Conservation (phyloP, 1,140 invertebrate species). For the Micrasema minimum region DNA sequence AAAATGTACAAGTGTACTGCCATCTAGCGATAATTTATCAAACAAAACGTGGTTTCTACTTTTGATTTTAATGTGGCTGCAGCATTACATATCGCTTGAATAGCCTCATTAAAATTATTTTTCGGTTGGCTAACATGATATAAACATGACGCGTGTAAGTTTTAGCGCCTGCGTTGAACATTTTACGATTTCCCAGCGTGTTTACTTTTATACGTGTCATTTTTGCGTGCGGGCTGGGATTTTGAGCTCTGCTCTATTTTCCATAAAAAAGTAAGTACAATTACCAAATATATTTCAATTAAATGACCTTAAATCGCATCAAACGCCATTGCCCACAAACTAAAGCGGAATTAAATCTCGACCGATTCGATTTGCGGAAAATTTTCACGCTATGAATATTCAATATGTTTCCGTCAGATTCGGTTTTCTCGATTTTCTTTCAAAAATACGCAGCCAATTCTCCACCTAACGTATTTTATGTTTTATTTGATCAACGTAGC, state of each 20-base stretch:
- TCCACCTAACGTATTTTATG: too few species aligned
- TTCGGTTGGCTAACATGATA: slow-evolving; percentile 27
- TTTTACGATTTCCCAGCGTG: slow-evolving; percentile 37
- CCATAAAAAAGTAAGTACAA: slow-evolving; percentile 30
- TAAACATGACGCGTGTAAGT: slow-evolving; percentile 46
- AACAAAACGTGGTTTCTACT: too few species aligned
- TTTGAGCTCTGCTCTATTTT: slow-evolving; percentile 27
- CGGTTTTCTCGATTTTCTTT: background rate
- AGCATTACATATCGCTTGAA: too few species aligned
- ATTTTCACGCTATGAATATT: slow-evolving; percentile 25
- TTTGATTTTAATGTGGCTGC: too few species aligned
- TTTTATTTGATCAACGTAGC: background rate
- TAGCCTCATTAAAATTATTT: background rate
- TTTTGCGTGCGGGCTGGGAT: slow-evolving; percentile 31
- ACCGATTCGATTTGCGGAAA: background rate
- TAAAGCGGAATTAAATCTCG: background rate
- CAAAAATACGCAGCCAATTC: too few species aligned
- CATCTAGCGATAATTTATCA: too few species aligned
- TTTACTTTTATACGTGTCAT: slow-evolving; percentile 48
- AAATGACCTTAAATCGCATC: too few species aligned
- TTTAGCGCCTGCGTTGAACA: slow-evolving; percentile 35
- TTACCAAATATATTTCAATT: too few species aligned
- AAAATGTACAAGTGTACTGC: too few species aligned
- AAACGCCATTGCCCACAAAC: too few species aligned
- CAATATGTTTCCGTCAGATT: slow-evolving; percentile 29